Conservation (phyloP, 35 echinoderm and acorn worm species). For the Antedon bifida region DNA sequence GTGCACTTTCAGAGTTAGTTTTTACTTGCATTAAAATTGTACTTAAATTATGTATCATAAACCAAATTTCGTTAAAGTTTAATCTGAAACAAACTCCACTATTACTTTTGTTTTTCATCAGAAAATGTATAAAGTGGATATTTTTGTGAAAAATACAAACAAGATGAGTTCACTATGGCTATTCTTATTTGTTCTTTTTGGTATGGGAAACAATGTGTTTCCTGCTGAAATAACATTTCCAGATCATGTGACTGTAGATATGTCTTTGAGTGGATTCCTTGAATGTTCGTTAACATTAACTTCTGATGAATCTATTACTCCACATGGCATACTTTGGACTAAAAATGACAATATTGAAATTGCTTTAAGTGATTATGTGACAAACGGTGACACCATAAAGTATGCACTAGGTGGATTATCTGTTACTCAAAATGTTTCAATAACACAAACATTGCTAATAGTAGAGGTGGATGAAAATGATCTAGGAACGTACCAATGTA, state of each 20-base stretch:
- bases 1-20: too few species aligned
- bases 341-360: background rate
- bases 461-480: background rate
- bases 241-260: background rate
- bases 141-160: too few species aligned
- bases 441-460: background rate
- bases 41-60: too few species aligned
- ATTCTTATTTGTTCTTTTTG: too few species aligned
- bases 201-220: too few species aligned
- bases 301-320: background rate
- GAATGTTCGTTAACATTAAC: background rate
- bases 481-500: background rate
- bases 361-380: background rate
- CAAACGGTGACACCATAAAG: background rate
- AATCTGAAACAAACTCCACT: too few species aligned
- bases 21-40: too few species aligned
- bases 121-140: too few species aligned
- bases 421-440: background rate
- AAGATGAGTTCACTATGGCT: too few species aligned
- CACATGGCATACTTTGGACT: background rate
- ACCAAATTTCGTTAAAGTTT: too few species aligned
- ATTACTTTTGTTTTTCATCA: too few species aligned
- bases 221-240: background rate
- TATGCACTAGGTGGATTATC: background rate
- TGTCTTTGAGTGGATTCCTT: background rate